phyloP scores from a whole-genome alignment of 2,113 vertebrate genomes.

The Boulengeromyrus knoepffleri region DNA sequence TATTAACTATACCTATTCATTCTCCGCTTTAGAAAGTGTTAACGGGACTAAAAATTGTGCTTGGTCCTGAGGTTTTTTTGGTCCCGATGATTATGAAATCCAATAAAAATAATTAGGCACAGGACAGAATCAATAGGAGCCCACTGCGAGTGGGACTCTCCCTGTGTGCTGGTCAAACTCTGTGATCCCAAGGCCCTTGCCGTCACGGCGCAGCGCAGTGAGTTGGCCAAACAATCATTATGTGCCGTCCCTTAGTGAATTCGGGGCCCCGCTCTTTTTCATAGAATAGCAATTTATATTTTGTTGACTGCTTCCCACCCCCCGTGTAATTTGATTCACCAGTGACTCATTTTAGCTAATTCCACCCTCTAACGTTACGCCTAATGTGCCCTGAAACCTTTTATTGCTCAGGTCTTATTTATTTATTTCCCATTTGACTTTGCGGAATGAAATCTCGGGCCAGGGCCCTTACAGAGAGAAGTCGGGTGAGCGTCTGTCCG shows the following conservation, averaged over 20 bases:
- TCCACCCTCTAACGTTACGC: constrained; percentile 55
- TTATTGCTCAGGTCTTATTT: constrained; percentile 45
- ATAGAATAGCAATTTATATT: constrained; percentile 60
- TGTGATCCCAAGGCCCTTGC: constrained; percentile 18
- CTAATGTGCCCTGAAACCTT: constrained; percentile 60
- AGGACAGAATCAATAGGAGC: constrained; percentile 60
- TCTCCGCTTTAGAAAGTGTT: constrained; percentile 57
- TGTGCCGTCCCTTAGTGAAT: constrained; percentile 57
- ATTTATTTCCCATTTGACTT: not conserved
- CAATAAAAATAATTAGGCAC: constrained; percentile 74
- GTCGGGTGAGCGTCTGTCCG: not conserved
- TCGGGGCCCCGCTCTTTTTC: constrained; percentile 39
- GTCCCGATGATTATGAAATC: constrained; percentile 69
- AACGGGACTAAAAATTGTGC: constrained; percentile 65
- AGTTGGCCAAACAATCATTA: constrained; percentile 65
- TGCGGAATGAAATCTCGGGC: constrained; percentile 15
- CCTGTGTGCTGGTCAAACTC: constrained; percentile 27
- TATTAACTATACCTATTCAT: constrained; percentile 62
- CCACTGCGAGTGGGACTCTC: not conserved
- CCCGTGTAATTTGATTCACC: constrained; percentile 52
- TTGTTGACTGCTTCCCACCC: constrained; percentile 52
- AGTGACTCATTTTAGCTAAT: constrained; percentile 55
- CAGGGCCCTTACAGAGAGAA: not conserved
- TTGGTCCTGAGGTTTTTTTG: constrained; percentile 64
- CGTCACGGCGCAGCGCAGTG: constrained; percentile 42